A percentile compares a stretch with the other conserved stretches of the same genome.
phyloP scores from a whole-genome alignment of 2,797 vertebrate species.

The Percopsis omiscomaycus region DNA sequence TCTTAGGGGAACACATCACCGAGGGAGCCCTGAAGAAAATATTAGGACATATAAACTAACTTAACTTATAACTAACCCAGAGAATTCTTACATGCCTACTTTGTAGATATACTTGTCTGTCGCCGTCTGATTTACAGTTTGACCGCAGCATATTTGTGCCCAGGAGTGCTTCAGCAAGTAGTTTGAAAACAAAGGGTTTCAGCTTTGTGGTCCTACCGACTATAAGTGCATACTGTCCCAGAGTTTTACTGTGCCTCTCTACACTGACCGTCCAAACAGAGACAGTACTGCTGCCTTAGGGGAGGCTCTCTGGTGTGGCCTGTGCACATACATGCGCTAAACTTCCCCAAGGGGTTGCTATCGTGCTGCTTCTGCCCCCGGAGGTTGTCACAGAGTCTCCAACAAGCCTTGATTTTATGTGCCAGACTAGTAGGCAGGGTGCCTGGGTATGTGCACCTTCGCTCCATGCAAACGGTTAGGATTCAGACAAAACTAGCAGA shows the following conservation, averaged over 20 bases:
- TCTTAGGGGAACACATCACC: slow-evolving; percentile 25
- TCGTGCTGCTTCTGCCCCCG: background rate
- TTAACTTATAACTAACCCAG: slow-evolving; percentile 17
- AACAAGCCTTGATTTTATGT: background rate
- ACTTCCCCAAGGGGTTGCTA: slow-evolving; percentile 10
- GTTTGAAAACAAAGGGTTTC: slow-evolving; percentile 29
- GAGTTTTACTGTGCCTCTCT: slow-evolving; percentile 40
- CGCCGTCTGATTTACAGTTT: slow-evolving; percentile 44
- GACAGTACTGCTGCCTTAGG: background rate
- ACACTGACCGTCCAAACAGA: slow-evolving; percentile 3
- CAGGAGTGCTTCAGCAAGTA: slow-evolving; percentile 18
- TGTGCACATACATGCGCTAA: slow-evolving; percentile 16
- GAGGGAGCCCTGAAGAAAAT: slow-evolving; percentile 34
- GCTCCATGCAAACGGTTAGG: too few species aligned
- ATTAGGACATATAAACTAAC: slow-evolving; percentile 38
- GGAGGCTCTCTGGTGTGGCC: slow-evolving; percentile 9
- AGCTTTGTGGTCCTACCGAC: slow-evolving; percentile 27
- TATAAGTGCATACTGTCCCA: slow-evolving; percentile 1
- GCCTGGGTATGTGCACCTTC: too few species aligned
- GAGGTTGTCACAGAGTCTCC: slow-evolving; percentile 4
- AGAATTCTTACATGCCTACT: slow-evolving; percentile 20
- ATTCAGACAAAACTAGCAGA: too few species aligned
- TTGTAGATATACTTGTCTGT: slow-evolving; percentile 15
- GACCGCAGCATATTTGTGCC: slow-evolving; percentile 16
- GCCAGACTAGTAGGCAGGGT: background rate